Percentiles rank a stretch among this genome's conserved stretches.
phyloP scores from a whole-genome alignment of 2,888 invertebrate species.

The Bruchidius siliquastri region DNA sequence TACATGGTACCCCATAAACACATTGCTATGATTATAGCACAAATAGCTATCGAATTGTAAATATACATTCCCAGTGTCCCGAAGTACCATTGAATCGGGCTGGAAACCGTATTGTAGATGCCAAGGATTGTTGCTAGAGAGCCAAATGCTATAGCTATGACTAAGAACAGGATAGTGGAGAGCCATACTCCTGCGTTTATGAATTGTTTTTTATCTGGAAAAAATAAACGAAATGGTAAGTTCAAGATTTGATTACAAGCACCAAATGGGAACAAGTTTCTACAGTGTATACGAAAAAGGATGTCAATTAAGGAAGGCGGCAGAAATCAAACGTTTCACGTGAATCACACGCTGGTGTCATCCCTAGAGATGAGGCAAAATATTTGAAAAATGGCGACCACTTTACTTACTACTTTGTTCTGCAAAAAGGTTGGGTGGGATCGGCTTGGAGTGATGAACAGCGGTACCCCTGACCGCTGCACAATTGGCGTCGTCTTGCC shows the following conservation, averaged over 20 bases:
- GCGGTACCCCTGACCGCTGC: constrained; percentile 4
- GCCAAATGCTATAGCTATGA: constrained; percentile 51
- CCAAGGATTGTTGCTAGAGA: constrained; percentile 50
- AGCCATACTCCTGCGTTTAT: constrained; percentile 52
- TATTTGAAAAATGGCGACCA: too few relatives aligned
- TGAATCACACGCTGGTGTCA: too few relatives aligned
- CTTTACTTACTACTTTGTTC: neutral
- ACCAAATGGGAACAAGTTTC: too few relatives aligned
- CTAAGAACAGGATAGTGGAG: constrained; percentile 52
- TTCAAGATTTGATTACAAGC: too few relatives aligned
- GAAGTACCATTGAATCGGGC: constrained; percentile 56
- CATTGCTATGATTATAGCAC: constrained; percentile 34
- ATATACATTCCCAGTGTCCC: constrained; percentile 57
- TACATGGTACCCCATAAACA: constrained; percentile 46
- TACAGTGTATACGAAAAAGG: too few relatives aligned
- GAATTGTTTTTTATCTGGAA: constrained; percentile 27
- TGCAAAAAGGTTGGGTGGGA: neutral
- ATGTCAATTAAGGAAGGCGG: too few relatives aligned
- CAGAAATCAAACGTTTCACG: too few relatives aligned
- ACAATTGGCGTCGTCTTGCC: constrained; percentile 15
- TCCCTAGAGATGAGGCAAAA: too few relatives aligned
- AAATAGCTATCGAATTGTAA: constrained; percentile 54
- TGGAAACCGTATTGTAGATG: constrained; percentile 55
- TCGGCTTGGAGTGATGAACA: neutral
- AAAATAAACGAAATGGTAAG: neutral